Conservation (phyloP, 2,888 invertebrate genomes). For the Willowsia nigromaculata region DNA sequence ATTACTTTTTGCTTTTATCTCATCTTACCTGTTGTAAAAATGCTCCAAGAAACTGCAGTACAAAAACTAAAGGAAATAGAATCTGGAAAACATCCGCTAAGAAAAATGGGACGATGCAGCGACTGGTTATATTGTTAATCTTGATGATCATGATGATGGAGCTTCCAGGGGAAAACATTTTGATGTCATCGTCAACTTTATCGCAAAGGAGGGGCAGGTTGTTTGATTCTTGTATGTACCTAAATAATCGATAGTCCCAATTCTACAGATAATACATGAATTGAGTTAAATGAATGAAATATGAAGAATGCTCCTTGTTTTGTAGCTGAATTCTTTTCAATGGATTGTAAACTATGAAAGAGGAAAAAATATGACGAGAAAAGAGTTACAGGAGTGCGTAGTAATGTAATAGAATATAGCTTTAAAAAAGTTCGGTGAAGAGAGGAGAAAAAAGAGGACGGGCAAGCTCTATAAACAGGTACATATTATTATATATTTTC, state of each 20-base stretch:
- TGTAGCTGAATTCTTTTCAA: not conserved
- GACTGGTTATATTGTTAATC: no score
- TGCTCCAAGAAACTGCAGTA: not conserved
- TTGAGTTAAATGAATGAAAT: not conserved
- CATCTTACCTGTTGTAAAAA: conserved; percentile 25
- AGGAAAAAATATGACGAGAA: not conserved
- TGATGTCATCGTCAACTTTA: not conserved
- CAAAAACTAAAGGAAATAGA: not conserved
- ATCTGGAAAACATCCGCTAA: not conserved
- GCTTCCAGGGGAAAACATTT: not conserved
- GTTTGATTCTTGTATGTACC: not conserved
- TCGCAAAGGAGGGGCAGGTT: not conserved
- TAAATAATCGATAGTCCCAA: not conserved
- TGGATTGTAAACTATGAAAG: not conserved
- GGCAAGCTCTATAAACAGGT: conserved; percentile 35
- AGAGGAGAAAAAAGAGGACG: conserved; percentile 1
- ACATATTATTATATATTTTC: not conserved
- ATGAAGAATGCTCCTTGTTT: not conserved
- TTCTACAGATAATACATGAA: not conserved
- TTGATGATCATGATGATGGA: not conserved
- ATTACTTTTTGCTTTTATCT: not conserved
- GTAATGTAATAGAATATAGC: not conserved
- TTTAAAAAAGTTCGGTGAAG: not conserved
- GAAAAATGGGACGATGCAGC: not conserved
- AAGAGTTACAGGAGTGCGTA: not conserved